phyloP scores from a whole-genome alignment of 2,888 invertebrate genomes.

The Clusia tigrina region DNA sequence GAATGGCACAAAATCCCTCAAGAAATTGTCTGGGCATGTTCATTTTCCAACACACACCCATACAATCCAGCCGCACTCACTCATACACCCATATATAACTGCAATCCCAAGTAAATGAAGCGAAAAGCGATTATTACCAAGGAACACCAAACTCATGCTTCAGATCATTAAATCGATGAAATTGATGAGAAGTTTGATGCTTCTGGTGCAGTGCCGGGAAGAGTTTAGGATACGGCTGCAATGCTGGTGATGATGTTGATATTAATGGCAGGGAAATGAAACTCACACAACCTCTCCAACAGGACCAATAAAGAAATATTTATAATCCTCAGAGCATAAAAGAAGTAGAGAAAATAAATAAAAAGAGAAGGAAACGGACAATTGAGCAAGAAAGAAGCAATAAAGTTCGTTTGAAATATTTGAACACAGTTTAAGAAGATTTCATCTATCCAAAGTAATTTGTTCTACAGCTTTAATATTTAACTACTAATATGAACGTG shows the following conservation, averaged over 20 bases:
- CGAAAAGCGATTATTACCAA: conserved; percentile 42
- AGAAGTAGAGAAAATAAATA: not conserved
- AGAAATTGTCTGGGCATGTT: conserved; percentile 22
- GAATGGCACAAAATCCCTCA: conserved; percentile 16
- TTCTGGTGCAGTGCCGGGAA: conserved; percentile 17
- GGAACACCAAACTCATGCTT: conserved; percentile 38
- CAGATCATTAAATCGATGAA: conserved; percentile 41
- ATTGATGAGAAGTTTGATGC: conserved; percentile 39
- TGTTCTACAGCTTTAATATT: too few species aligned
- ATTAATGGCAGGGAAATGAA: conserved; percentile 15
- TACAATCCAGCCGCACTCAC: not conserved
- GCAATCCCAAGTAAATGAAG: conserved; percentile 38
- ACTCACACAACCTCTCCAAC: conserved; percentile 45
- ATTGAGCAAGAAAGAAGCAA: not conserved
- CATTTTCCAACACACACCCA: not conserved
- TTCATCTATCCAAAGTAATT: too few species aligned
- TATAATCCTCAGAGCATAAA: not conserved
- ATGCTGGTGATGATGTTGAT: conserved; percentile 34
- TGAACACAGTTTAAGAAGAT: too few species aligned
- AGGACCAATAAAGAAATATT: conserved; percentile 46
- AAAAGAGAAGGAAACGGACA: not conserved
- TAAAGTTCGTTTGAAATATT: too few species aligned
- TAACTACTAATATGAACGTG: too few species aligned
- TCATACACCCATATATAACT: not conserved
- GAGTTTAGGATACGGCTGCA: not conserved